Evolutionary conservation across 2,888 invertebrate species (phyloP).

Genomic region (Dioctria rufipes): DNA sequence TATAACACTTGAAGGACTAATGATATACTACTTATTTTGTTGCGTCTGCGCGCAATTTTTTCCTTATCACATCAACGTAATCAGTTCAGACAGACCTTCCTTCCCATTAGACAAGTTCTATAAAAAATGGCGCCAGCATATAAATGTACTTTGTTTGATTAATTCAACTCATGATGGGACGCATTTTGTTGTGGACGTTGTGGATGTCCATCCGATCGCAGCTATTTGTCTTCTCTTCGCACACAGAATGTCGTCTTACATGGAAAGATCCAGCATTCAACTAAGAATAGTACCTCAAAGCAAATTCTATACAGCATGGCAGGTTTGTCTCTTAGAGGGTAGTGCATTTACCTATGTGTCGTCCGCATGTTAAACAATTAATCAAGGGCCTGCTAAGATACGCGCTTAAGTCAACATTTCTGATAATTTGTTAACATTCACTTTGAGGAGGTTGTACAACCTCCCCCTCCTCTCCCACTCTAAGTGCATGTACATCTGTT

Average conservation of each 20-base stretch:
- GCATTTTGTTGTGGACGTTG: background rate
- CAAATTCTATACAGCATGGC: background rate
- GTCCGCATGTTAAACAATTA: slow-evolving; percentile 47
- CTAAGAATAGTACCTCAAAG: background rate
- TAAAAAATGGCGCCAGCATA: slow-evolving; percentile 48
- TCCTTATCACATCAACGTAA: slow-evolving; percentile 1
- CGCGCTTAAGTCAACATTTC: slow-evolving; percentile 40
- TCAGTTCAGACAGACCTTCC: slow-evolving; percentile 1
- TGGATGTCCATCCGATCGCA: background rate
- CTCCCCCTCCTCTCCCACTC: background rate
- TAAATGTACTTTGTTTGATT: slow-evolving; percentile 25
- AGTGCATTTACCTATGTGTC: slow-evolving; percentile 17
- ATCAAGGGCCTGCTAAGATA: slow-evolving; percentile 21
- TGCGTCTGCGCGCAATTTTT: background rate
- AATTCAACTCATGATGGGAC: slow-evolving; percentile 33
- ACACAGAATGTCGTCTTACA: background rate
- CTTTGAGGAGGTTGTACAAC: background rate
- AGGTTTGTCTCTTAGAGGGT: background rate
- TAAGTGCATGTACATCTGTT: slow-evolving; percentile 2
- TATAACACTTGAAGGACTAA: background rate
- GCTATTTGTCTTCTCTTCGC: background rate
- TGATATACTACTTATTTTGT: background rate
- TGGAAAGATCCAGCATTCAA: background rate
- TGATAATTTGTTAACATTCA: slow-evolving; percentile 45
- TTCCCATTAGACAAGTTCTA: slow-evolving; percentile 32